These are phyloP conservation scores for Scaptomyza graminum DNA, from an alignment of 1,140 invertebrate genomes.

Conservation along the genomic window DNA sequence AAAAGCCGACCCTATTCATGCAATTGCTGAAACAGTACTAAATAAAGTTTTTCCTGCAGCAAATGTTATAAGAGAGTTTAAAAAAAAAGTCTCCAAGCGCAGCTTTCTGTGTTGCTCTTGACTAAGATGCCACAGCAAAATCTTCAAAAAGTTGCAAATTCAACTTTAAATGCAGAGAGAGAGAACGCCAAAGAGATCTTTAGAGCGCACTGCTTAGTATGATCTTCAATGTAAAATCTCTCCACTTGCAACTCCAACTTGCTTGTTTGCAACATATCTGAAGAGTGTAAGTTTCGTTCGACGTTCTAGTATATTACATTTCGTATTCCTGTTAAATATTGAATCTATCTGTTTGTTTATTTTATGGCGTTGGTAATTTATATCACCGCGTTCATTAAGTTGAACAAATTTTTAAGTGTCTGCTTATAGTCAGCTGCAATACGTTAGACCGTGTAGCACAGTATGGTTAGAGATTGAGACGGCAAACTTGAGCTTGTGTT, in stretches of 20 bases:
- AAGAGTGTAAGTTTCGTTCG: conserved; percentile 31
- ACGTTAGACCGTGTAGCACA: conserved; percentile 11
- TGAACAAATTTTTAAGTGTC: conserved; percentile 31
- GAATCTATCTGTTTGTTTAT: conserved; percentile 18
- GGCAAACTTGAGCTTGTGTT: conserved; percentile 9
- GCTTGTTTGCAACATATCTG: conserved; percentile 42
- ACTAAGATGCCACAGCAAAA: not conserved
- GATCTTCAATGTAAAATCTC: conserved; percentile 52
- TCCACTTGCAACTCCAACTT: conserved; percentile 60
- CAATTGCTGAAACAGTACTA: conserved; percentile 75
- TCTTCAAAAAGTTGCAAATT: too few relatives aligned
- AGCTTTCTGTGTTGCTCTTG: conserved; percentile 19
- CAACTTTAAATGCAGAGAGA: conserved; percentile 2
- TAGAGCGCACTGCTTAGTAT: conserved; percentile 41
- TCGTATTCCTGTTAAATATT: conserved; percentile 59
- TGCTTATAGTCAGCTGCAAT: conserved; percentile 23
- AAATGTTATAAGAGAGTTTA: conserved; percentile 76
- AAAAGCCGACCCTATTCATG: conserved; percentile 65
- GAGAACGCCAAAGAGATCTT: conserved; percentile 25
- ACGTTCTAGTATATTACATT: conserved; percentile 60
- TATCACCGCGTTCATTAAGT: conserved; percentile 22
- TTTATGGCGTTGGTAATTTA: conserved; percentile 31
- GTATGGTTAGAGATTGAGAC: conserved; percentile 1
- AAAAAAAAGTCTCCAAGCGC: conserved; percentile 67
- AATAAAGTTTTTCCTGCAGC: conserved; percentile 63